These are phyloP conservation scores for Augochlorella aurata DNA, from an alignment of 2,888 invertebrate genomes.

Conservation along the genomic window DNA sequence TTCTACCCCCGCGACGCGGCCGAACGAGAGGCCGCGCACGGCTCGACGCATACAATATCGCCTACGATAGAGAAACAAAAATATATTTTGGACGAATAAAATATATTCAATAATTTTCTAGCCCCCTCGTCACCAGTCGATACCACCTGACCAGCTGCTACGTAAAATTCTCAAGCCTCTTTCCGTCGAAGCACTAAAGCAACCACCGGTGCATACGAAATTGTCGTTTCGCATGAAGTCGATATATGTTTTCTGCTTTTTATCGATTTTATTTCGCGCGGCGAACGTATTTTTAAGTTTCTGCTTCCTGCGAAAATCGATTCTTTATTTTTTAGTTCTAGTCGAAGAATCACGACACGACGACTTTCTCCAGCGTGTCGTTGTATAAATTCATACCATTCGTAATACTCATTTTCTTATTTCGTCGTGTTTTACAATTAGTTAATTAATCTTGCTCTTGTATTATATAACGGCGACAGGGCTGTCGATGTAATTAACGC, in stretches of 20 bases:
- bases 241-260: too few species aligned
- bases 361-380: background rate
- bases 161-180: background rate
- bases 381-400: background rate
- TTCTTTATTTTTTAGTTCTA: background rate
- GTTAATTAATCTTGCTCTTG: background rate
- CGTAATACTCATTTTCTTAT: background rate
- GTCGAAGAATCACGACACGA: background rate
- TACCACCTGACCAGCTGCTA: background rate
- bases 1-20: background rate
- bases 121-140: background rate
- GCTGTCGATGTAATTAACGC: background rate
- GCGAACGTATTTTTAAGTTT: too few species aligned
- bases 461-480: background rate
- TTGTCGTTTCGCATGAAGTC: too few species aligned
- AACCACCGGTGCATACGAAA: too few species aligned
- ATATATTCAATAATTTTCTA: background rate
- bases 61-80: background rate
- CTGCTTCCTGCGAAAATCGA: background rate
- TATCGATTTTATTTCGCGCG: too few species aligned
- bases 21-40: background rate
- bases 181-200: too few species aligned
- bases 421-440: background rate
- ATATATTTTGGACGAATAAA: constrained; percentile 3
- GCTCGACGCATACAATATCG: background rate